Evolutionary conservation across 2,888 invertebrate species (phyloP).

Genomic region (Subacronicta megacephala): DNA sequence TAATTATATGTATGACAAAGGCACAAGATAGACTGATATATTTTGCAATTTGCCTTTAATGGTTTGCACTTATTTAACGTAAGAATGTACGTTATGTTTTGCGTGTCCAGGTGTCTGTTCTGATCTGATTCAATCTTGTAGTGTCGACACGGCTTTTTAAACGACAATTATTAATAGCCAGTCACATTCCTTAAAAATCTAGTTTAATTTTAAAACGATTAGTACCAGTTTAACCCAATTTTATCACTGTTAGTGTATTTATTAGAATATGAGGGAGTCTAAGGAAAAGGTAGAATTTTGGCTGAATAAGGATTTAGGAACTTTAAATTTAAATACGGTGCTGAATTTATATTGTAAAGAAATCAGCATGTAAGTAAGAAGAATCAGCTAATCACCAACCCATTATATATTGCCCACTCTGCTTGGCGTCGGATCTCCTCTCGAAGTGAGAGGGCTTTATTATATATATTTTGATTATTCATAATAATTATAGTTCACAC

Average conservation of each 20-base stretch:
- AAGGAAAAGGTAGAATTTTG: too few species aligned
- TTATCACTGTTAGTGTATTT: not conserved
- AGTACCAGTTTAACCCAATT: not conserved
- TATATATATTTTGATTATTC: too few species aligned
- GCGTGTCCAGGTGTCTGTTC: constrained; percentile 47
- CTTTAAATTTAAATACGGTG: too few species aligned
- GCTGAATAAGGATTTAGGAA: too few species aligned
- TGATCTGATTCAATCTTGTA: constrained; percentile 34
- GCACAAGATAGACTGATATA: constrained; percentile 39
- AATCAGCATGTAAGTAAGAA: too few species aligned
- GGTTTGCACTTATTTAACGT: constrained; percentile 48
- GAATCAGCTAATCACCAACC: too few species aligned
- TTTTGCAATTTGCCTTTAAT: constrained; percentile 59
- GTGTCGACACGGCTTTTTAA: constrained; percentile 23
- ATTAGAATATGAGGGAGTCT: too few species aligned
- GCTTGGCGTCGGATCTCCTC: too few species aligned
- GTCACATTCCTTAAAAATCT: constrained; percentile 29
- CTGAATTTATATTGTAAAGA: too few species aligned
- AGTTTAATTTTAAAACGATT: constrained; percentile 1
- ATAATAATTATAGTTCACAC: too few species aligned
- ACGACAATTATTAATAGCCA: constrained; percentile 19
- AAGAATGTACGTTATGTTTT: constrained; percentile 53
- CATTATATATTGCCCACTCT: too few species aligned
- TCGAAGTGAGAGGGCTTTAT: too few species aligned
- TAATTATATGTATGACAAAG: constrained; percentile 59